phyloP scores from a whole-genome alignment of 1,140 invertebrate genomes.

The Pissodes strobi region DNA sequence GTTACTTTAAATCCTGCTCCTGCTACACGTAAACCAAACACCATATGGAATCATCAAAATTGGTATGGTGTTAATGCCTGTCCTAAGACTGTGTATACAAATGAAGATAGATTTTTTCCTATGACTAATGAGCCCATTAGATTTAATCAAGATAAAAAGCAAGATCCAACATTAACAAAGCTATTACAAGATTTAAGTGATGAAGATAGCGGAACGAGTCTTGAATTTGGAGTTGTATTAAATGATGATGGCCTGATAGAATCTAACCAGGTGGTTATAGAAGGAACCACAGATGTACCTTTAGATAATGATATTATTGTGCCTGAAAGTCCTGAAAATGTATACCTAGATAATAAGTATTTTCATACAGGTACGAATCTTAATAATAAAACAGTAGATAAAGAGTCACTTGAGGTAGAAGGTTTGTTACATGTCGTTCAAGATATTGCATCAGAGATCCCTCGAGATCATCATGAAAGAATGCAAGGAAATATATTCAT shows the following conservation, averaged over 20 bases:
- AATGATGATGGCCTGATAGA: not conserved
- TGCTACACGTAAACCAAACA: slow-evolving; percentile 36
- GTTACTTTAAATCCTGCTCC: slow-evolving; percentile 14
- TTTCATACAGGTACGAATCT: too few species aligned
- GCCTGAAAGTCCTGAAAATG: not conserved
- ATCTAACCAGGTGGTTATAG: not conserved
- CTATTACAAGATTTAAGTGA: slow-evolving; percentile 1
- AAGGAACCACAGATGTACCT: slow-evolving; percentile 1
- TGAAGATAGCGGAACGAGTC: not conserved
- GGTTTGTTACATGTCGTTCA: too few species aligned
- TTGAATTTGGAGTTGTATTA: slow-evolving; percentile 3
- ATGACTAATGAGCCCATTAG: slow-evolving; percentile 43
- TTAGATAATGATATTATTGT: not conserved
- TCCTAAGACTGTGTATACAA: slow-evolving; percentile 30
- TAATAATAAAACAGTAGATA: too few species aligned
- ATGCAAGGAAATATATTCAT: too few species aligned
- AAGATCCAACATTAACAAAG: slow-evolving; percentile 9
- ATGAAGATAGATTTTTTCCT: slow-evolving; percentile 45
- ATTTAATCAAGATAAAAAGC: slow-evolving; percentile 13
- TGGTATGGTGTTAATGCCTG: slow-evolving; percentile 46
- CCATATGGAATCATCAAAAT: slow-evolving; percentile 44
- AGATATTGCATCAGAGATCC: too few species aligned
- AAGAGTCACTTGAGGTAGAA: too few species aligned
- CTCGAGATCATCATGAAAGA: too few species aligned
- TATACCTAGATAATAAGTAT: too few species aligned